These are phyloP conservation scores for Zaprionus camerounensis DNA, from an alignment of 1,140 invertebrate genomes.

Conservation along the genomic window DNA sequence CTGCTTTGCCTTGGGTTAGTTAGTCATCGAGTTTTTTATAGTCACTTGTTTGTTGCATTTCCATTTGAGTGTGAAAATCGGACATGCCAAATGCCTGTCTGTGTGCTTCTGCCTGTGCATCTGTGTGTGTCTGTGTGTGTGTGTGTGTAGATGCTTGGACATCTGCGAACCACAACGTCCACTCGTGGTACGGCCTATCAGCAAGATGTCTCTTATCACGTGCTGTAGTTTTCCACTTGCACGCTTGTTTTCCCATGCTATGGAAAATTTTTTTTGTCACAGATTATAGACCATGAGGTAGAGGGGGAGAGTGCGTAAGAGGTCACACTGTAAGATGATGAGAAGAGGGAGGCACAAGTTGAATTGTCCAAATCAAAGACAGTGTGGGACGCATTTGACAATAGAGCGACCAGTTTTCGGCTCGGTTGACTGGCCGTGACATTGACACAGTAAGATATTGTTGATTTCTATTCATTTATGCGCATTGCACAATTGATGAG, in stretches of 20 bases:
- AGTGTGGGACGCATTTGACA: constrained; percentile 8
- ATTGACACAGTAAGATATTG: constrained; percentile 71
- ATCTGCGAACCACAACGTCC: constrained; percentile 33
- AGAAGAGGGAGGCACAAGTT: constrained; percentile 1
- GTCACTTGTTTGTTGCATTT: constrained; percentile 54
- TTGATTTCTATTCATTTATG: constrained; percentile 68
- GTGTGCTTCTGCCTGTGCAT: constrained; percentile 30
- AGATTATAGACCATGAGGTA: constrained; percentile 21
- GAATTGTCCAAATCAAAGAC: constrained; percentile 4
- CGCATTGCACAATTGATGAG: constrained; percentile 66
- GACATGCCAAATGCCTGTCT: constrained; percentile 39
- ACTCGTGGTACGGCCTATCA: constrained; percentile 54
- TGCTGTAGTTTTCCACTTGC: constrained; percentile 76
- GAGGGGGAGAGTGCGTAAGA: neutral
- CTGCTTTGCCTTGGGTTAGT: constrained; percentile 8
- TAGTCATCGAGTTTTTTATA: constrained; percentile 38
- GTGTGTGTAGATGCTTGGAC: constrained; percentile 7
- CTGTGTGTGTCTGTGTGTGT: constrained; percentile 8
- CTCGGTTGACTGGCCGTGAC: constrained; percentile 63
- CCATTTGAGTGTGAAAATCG: constrained; percentile 46
- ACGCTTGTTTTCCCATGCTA: constrained; percentile 41
- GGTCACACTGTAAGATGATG: too few species aligned
- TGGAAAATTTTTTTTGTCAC: constrained; percentile 72
- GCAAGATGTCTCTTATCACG: constrained; percentile 62
- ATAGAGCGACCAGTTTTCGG: constrained; percentile 48